phyloP scores from a whole-genome alignment of 2,797 vertebrate genomes.

The Sebastes cheni region DNA sequence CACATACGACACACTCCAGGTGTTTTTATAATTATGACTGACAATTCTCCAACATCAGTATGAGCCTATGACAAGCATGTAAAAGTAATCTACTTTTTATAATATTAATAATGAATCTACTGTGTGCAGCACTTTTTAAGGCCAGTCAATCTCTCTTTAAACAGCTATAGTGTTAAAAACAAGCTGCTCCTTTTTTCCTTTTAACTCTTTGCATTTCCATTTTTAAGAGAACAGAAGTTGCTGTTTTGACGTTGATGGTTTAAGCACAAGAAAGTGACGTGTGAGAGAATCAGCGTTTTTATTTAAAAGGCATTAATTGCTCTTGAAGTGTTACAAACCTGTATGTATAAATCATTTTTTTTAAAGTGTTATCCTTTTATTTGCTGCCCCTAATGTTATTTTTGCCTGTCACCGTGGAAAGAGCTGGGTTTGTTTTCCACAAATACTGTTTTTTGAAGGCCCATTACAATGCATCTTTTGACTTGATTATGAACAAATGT shows the following conservation, averaged over 20 bases:
- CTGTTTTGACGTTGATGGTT: conserved; percentile 7
- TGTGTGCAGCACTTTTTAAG: conserved; percentile 50
- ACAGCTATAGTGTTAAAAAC: conserved; percentile 26
- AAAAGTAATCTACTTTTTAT: conserved; percentile 20
- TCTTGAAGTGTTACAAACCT: conserved; percentile 58
- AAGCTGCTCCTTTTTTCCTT: conserved; percentile 20
- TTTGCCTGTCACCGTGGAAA: conserved; percentile 3
- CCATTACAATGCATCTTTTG: conserved; percentile 45
- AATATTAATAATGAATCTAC: not conserved
- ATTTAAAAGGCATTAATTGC: conserved; percentile 41
- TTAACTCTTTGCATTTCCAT: conserved; percentile 11
- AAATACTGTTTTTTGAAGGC: conserved; percentile 29
- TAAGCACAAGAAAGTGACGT: conserved; percentile 19
- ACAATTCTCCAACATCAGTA: conserved; percentile 25
- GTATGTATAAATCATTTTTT: conserved; percentile 18
- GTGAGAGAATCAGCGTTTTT: conserved; percentile 22
- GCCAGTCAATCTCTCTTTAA: conserved; percentile 56
- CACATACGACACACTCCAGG: not conserved
- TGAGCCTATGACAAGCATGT: conserved; percentile 22
- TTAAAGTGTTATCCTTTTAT: conserved; percentile 47
- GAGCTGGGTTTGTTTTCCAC: conserved; percentile 34
- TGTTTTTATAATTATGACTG: not conserved
- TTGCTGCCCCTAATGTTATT: conserved; percentile 6
- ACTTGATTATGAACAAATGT: conserved; percentile 50
- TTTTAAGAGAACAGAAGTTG: not conserved